Evolutionary conservation across 2,888 invertebrate genomes (phyloP), one percentile per base, ranked within the genome.

Genomic region (Hemistola chrysoprasaria): DNA sequence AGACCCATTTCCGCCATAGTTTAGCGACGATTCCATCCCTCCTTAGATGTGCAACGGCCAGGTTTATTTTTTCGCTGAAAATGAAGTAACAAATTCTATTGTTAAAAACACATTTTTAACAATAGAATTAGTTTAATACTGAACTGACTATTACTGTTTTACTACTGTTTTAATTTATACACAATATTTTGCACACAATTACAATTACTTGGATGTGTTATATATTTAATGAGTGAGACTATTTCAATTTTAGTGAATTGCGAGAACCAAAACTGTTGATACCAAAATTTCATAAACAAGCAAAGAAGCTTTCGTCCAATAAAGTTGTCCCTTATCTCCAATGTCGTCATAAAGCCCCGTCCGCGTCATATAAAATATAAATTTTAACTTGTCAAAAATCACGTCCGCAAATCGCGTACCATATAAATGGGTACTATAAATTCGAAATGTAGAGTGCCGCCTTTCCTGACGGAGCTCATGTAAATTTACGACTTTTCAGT

Each of bases 21-120:
- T 96, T 95, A 40, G 95, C 93, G 57, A 99, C 88, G 65, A 97
- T 96, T 1, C 98, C 98, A 48, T 95, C 95, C 78, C 98, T 98
- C 76, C 96, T 95, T 57, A 98, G 88, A 50, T 95, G 93, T 37
- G 98, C 90, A 24, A 99, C 96, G 1, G 97, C 98, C 65, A 98
- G 88, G 86, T 98, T 99, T 47, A 99, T 94, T 50, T 94, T 94
- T 76, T 97, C 97, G 75, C 99, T 99, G 90, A 35, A 89, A 88
- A 63, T n/a, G n/a, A n/a, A n/a, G n/a, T n/a, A n/a, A n/a, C n/a
- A n/a, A n/a, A n/a, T n/a, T n/a, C n/a, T n/a, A n/a, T n/a, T n/a
- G n/a, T n/a, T n/a, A n/a, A n/a, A n/a, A n/a, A n/a, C n/a, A n/a
- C n/a, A n/a, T n/a, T n/a, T n/a, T n/a, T n/a, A n/a, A n/a, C n/a